Evolutionary conservation across 2,797 vertebrate genomes (phyloP), one percentile per base, ranked within the genome.

Genomic region (Sebastes kiyomatsui): DNA sequence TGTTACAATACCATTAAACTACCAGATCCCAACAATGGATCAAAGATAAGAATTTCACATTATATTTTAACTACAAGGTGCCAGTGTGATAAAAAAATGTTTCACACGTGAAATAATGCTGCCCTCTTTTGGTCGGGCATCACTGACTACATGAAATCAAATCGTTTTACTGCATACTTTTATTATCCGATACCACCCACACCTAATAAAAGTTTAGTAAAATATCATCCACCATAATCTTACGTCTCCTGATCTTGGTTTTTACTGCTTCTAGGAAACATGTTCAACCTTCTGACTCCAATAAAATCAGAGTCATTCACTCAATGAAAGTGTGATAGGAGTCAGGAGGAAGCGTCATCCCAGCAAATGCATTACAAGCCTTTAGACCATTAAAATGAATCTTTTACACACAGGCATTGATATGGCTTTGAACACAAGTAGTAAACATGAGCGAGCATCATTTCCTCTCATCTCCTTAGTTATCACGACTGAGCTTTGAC

Each of bases 281-380:
- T 46, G 33, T 82, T 35, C 16, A 73, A 46, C 38, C 61, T 85
- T 71, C 72, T 82, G 77, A 76, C 32, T 30, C 64, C 85, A 86
- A 90, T 93, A 94, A 93, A 93, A 85, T 79, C 71, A 87, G 54
- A 42, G 72, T 86, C 5, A 84, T 73, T 75, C 60, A 59, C 46
- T 89, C n/a, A 65, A 18, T 83, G 9, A 86, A 84, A 55, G 11
- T 61, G 22, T 46, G 46, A 22, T 22, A 64, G 11, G 68, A 64
- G 71, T 76, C 20, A 58, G 33, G 11, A 67, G 55, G 46, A 23
- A 68, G 54, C 12, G 56, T 3, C 30, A n/a, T 64, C 27, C 6
- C n/a, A 28, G 13, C 12, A 65, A 79, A 83, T 73, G 1, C 64
- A 58, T 46, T 49, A 69, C 4, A 14, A 77, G 13, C 28, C 30